Evolutionary conservation across 2,113 vertebrate species (phyloP).

Genomic region (Aspidoscelis tigris): DNA sequence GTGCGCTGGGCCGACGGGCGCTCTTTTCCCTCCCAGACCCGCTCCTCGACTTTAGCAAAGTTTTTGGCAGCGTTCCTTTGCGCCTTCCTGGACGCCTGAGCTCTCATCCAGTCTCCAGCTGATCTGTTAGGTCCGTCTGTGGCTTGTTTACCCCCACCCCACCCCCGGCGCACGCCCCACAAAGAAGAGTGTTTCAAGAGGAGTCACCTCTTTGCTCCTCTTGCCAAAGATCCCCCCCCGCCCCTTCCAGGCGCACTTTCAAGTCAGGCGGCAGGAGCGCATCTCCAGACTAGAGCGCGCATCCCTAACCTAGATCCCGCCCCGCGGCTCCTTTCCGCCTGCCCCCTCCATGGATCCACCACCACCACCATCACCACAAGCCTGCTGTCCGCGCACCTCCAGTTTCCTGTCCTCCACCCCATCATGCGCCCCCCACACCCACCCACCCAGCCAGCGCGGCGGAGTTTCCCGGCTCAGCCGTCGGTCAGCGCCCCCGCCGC

Average conservation of each 20-base stretch:
- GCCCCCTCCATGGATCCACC: background rate
- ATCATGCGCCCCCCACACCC: background rate
- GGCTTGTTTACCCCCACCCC: background rate
- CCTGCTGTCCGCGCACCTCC: background rate
- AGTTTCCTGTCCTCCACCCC: background rate
- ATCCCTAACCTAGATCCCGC: background rate
- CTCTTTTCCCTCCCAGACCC: background rate
- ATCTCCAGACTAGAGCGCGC: background rate
- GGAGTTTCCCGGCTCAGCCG: no score
- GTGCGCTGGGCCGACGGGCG: background rate
- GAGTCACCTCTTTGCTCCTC: background rate
- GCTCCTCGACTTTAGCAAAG: background rate
- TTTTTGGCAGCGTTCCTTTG: background rate
- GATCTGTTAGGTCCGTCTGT: background rate
- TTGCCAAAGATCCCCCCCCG: no score
- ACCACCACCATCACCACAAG: background rate
- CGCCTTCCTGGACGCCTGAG: background rate
- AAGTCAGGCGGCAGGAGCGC: no score
- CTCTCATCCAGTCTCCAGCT: background rate
- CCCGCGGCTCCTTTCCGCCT: background rate
- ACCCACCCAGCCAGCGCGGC: background rate
- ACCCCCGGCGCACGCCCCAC: no score
- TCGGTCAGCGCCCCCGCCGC: rapidly evolving
- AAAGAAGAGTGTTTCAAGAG: no score
- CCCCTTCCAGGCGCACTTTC: no score